Conservation (phyloP, 37 sponge, comb jelly and placozoan genomes). For the Bolinopsis microptera region DNA sequence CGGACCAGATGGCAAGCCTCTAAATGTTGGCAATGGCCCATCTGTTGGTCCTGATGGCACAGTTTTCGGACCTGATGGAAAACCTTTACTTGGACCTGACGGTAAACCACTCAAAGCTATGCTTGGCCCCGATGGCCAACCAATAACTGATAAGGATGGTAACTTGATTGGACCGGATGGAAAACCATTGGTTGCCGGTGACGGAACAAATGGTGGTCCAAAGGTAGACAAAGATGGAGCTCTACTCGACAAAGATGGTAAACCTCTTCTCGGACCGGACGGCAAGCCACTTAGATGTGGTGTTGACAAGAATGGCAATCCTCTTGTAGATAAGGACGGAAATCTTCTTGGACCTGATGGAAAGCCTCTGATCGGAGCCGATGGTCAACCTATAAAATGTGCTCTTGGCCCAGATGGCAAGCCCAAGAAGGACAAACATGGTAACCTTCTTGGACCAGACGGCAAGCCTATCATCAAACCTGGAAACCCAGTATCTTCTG, state of each 20-base stretch:
- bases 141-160: constrained; percentile 46
- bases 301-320: constrained; percentile 59
- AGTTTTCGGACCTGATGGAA: constrained; percentile 57
- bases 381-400: constrained; percentile 39
- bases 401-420: constrained; percentile 61
- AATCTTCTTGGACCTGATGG: constrained; percentile 57
- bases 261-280: constrained; percentile 63
- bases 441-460: constrained; percentile 35
- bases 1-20: constrained; percentile 56
- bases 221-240: constrained; percentile 27
- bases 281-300: constrained; percentile 42
- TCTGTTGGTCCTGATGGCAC: constrained; percentile 65
- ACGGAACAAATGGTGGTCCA: constrained; percentile 61
- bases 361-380: constrained; percentile 37
- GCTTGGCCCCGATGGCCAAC: constrained; percentile 57
- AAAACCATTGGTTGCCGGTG: constrained; percentile 49
- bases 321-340: constrained; percentile 52
- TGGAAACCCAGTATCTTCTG: not conserved
- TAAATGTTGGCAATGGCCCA: constrained; percentile 59
- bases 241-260: constrained; percentile 31
- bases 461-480: constrained; percentile 17
- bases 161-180: constrained; percentile 58
- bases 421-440: constrained; percentile 56
- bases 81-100: constrained; percentile 61
- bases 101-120: constrained; percentile 61